Conservation (phyloP, 30 jellyfish, hydroid and myxozoan genomes). For the Aurelia aurita region DNA sequence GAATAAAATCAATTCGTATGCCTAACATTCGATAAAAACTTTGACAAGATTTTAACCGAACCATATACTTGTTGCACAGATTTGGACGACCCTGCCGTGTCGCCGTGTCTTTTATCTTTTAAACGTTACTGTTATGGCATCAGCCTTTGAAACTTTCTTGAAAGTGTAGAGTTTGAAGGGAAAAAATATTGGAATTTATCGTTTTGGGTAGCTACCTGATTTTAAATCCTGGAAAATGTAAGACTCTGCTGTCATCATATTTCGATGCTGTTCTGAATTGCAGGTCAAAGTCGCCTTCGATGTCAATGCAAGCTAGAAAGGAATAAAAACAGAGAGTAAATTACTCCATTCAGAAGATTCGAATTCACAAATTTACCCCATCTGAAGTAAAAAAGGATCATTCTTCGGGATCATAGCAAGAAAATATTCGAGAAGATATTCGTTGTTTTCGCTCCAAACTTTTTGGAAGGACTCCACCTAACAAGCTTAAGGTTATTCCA, state of each 20-base stretch:
- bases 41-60: too few relatives aligned
- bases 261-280: constrained; percentile 95
- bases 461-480: too few relatives aligned
- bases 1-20: too few relatives aligned
- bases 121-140: too few relatives aligned
- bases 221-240: constrained; percentile 87
- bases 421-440: too few relatives aligned
- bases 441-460: too few relatives aligned
- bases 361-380: neutral
- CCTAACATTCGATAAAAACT: too few relatives aligned
- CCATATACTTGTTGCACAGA: too few relatives aligned
- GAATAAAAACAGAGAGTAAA: neutral
- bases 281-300: constrained; percentile 92
- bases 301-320: constrained; percentile 73
- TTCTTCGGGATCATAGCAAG: too few relatives aligned
- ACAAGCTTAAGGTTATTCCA: too few relatives aligned
- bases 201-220: constrained; percentile 52
- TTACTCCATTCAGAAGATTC: neutral
- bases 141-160: neutral
- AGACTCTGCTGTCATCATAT: constrained; percentile 93
- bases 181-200: neutral
- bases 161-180: neutral
- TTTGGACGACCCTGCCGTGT: too few relatives aligned
- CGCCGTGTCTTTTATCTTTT: too few relatives aligned
- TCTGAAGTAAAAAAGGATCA: neutral